Evolutionary conservation across 2,888 invertebrate species (phyloP), one percentile per base, ranked within the genome.

Genomic region (Lochmaea capreae): DNA sequence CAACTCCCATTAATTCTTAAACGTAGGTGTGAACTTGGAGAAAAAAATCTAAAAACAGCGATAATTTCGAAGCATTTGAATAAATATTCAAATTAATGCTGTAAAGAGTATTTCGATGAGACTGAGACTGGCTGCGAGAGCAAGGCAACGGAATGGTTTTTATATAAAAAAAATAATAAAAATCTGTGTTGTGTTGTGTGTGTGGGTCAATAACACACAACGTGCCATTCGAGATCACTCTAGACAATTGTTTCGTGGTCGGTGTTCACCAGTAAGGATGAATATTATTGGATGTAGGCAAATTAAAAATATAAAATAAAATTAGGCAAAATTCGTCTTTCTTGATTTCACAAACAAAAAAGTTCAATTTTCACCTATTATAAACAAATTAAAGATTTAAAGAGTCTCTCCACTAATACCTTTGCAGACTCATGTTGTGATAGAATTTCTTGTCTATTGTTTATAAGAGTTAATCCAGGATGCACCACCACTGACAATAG

Each of bases 71-170:
- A 14, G 59, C 26, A 59, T 59, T 59, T 59, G 59, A 59, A 59
- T 59, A 59, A 59, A 59, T 59, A 59, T 59, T 59, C 26, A 59
- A 59, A 59, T 59, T 59, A 59, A 59, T 59, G 33, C 59, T 59
- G 59, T 59, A 26, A 33, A 4, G 14, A 33, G 59, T n/a, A 12
- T 26, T 59, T 59, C 33, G 26, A 59, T 22, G 14, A 59, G 59
- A 59, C 59, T 14, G 10, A 11, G 39, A 8, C 22, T 59, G 22
- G 33, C 39, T 59, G 33, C 33, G 26, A 26, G 59, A 59, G 59
- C 59, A 33, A 59, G 33, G 33, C 33, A 33, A 33, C n/a, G 26
- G 59, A 59, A 22, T 26, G 26, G 59, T 54, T 54, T n/a, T 54
- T 54, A 16, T 14, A 59, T 26, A 59, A 10, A 59, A 26, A 33